A percentile compares a stretch with the other conserved stretches of the same genome.
Evolutionary conservation across 2,888 invertebrate genomes (phyloP).

Genomic region (Unio delphinus): DNA sequence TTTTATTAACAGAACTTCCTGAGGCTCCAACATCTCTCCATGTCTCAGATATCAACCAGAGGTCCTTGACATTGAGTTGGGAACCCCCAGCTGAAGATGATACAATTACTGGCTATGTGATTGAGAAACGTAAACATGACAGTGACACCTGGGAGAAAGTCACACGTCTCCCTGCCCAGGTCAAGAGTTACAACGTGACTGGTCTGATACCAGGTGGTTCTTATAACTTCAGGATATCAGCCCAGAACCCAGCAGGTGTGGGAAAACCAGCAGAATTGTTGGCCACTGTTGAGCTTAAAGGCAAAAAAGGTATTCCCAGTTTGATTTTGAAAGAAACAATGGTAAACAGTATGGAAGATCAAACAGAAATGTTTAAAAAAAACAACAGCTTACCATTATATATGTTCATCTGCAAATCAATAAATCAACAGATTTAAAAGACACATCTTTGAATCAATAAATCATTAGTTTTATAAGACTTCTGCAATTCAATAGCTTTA

Average conservation of each 20-base stretch:
- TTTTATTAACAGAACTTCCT: slow-evolving; percentile 50
- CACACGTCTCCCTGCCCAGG: slow-evolving; percentile 50
- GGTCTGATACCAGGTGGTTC: slow-evolving; percentile 68
- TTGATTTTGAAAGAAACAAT: not conserved
- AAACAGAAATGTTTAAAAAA: too few species aligned
- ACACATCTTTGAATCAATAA: too few species aligned
- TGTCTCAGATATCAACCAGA: slow-evolving; percentile 59
- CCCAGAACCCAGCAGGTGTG: slow-evolving; percentile 78
- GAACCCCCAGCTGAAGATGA: slow-evolving; percentile 65
- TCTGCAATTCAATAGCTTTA: too few species aligned
- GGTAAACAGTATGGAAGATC: too few species aligned
- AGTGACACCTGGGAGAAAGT: slow-evolving; percentile 81
- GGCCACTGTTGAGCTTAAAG: slow-evolving; percentile 59
- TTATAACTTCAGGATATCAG: slow-evolving; percentile 89
- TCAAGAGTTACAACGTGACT: slow-evolving; percentile 48
- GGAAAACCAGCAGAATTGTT: slow-evolving; percentile 62
- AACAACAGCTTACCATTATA: too few species aligned
- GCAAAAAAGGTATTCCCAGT: slow-evolving; percentile 50
- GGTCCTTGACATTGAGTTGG: slow-evolving; percentile 64
- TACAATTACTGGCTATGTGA: slow-evolving; percentile 64
- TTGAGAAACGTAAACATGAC: slow-evolving; percentile 76
- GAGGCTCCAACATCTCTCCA: slow-evolving; percentile 58
- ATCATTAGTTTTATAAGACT: too few species aligned
- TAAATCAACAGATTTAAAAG: too few species aligned
- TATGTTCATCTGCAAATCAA: too few species aligned